Percentiles rank a stretch among this genome's conserved stretches.
Conservation (phyloP, 1,140 invertebrate genomes). For the Hermetia illucens region DNA sequence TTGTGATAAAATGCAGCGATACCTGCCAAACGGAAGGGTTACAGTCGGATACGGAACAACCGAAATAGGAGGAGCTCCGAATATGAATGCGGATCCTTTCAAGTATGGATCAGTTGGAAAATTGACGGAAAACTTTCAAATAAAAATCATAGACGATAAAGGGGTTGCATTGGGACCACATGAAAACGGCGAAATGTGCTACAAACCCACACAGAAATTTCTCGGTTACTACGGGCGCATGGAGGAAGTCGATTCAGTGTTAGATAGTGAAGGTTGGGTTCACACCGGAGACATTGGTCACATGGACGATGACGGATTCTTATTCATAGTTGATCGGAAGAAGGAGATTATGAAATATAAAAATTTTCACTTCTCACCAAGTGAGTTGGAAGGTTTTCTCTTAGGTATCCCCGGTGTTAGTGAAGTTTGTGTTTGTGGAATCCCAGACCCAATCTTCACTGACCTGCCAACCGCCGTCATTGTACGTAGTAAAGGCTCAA, state of each 20-base stretch:
- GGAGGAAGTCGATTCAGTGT: constrained; percentile 42
- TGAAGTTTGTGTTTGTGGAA: constrained; percentile 69
- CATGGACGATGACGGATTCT: constrained; percentile 45
- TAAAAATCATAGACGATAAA: constrained; percentile 28
- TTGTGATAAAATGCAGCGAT: background rate
- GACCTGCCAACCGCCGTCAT: constrained; percentile 22
- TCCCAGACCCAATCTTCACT: constrained; percentile 42
- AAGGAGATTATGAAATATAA: constrained; percentile 63
- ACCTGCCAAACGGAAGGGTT: constrained; percentile 2
- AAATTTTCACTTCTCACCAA: constrained; percentile 61
- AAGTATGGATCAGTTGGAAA: constrained; percentile 1
- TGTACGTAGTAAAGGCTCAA: constrained; percentile 24
- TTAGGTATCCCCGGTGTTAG: constrained; percentile 53
- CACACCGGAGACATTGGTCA: constrained; percentile 57
- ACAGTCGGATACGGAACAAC: constrained; percentile 4
- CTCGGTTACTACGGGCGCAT: constrained; percentile 38
- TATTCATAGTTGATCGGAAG: constrained; percentile 52
- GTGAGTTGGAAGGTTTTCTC: constrained; percentile 71
- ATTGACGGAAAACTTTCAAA: constrained; percentile 12
- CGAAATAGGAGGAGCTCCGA: background rate
- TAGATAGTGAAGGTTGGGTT: constrained; percentile 45
- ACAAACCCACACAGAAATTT: constrained; percentile 35
- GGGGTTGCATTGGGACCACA: constrained; percentile 32
- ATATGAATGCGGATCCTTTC: background rate
- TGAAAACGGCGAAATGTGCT: constrained; percentile 40